Conservation (phyloP, 2,888 invertebrate species). For the Macrosoma leucophasiata region DNA sequence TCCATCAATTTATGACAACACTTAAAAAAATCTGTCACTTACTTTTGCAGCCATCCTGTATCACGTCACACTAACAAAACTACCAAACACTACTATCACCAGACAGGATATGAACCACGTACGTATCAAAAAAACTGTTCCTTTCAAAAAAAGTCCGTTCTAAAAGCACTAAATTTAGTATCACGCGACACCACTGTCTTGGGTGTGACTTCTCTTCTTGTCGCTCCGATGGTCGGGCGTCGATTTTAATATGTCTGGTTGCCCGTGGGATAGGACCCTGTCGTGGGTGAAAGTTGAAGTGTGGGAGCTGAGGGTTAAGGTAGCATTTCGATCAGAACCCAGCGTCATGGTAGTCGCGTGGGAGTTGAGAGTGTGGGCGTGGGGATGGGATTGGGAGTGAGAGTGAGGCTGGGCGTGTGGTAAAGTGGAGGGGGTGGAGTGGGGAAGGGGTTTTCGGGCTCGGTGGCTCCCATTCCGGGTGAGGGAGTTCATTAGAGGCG, state of each 20-base stretch:
- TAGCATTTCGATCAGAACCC: conserved; percentile 58
- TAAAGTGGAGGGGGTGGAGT: conserved; percentile 61
- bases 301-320: conserved; percentile 55
- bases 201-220: conserved; percentile 55
- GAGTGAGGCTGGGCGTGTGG: conserved; percentile 44
- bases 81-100: no score
- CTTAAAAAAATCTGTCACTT: no score
- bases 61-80: no score
- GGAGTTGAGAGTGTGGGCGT: conserved; percentile 76
- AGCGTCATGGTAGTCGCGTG: conserved; percentile 69
- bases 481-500: conserved; percentile 86
- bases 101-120: no score
- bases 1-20: no score
- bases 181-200: conserved; percentile 63
- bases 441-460: conserved; percentile 69
- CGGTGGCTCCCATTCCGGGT: conserved; percentile 83
- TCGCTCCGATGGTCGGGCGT: conserved; percentile 82
- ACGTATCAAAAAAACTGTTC: no score
- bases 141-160: no score
- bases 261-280: conserved; percentile 42
- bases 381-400: conserved; percentile 39
- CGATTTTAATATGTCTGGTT: conserved; percentile 84
- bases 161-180: no score
- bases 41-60: no score
- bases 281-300: conserved; percentile 50